These are phyloP conservation scores for Australoheros facetus DNA, from an alignment of 2,797 vertebrate species.

Conservation along the genomic window DNA sequence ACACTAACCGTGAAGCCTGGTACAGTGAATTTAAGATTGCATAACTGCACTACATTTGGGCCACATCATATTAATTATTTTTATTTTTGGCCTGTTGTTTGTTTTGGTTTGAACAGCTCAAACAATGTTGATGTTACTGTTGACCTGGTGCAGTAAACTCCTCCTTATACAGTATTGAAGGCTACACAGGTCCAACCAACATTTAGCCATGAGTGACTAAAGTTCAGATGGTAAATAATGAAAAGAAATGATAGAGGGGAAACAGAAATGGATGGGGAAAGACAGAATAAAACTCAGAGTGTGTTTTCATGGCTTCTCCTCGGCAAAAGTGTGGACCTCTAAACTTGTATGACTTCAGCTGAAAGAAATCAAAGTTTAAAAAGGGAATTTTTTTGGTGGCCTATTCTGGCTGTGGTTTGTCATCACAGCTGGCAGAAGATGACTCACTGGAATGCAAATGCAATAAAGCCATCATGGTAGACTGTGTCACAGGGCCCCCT, in stretches of 20 bases:
- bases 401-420: neutral
- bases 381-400: neutral
- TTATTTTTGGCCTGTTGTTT: neutral
- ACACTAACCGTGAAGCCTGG: conserved; percentile 3
- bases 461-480: conserved; percentile 31
- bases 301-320: neutral
- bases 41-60: conserved; percentile 5
- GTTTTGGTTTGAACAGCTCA: neutral
- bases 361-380: neutral
- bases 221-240: neutral
- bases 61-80: neutral
- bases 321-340: neutral
- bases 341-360: neutral
- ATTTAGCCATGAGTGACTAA: neutral
- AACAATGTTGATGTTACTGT: neutral
- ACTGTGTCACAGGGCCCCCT: neutral
- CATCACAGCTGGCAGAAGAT: conserved; percentile 3
- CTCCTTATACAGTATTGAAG: neutral
- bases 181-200: neutral
- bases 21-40: neutral
- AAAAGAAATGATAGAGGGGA: neutral
- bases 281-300: neutral
- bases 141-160: neutral
- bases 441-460: conserved; percentile 41
- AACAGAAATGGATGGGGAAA: neutral